Conservation (phyloP, 2,888 invertebrate species). For the Deroplatys truncata region DNA sequence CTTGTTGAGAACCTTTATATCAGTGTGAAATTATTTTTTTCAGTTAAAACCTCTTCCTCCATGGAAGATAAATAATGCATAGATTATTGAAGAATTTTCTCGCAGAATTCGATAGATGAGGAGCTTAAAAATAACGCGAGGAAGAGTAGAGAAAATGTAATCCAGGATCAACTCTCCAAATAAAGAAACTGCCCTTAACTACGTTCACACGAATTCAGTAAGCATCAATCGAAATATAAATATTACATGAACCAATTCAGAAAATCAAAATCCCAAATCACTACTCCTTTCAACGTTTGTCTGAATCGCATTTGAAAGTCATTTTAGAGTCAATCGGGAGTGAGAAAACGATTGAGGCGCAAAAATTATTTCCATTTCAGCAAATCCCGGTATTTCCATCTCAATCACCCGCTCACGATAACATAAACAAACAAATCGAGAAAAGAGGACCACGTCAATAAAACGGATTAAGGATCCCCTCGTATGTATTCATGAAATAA, state of each 20-base stretch:
- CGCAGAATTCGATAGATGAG: too few relatives aligned
- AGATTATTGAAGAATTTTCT: too few relatives aligned
- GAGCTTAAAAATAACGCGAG: too few relatives aligned
- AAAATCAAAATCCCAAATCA: background rate
- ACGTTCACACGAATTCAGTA: background rate
- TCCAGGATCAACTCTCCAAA: too few relatives aligned
- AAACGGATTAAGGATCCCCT: background rate
- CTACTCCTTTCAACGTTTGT: background rate
- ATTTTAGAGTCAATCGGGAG: background rate
- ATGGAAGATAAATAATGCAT: too few relatives aligned
- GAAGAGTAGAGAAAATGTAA: too few relatives aligned
- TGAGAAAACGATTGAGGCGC: background rate
- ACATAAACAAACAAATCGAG: background rate
- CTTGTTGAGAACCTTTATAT: too few relatives aligned
- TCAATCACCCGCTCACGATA: background rate
- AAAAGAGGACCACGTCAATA: background rate
- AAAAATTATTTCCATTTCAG: background rate
- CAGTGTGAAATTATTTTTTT: too few relatives aligned
- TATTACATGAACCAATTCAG: background rate
- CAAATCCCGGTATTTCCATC: background rate
- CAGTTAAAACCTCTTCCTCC: too few relatives aligned
- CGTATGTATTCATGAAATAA: background rate
- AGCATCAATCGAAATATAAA: background rate
- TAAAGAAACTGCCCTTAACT: background rate
- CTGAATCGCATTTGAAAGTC: background rate